Evolutionary conservation across 2,888 invertebrate species (phyloP).

Genomic region (Orchesella flavescens): DNA sequence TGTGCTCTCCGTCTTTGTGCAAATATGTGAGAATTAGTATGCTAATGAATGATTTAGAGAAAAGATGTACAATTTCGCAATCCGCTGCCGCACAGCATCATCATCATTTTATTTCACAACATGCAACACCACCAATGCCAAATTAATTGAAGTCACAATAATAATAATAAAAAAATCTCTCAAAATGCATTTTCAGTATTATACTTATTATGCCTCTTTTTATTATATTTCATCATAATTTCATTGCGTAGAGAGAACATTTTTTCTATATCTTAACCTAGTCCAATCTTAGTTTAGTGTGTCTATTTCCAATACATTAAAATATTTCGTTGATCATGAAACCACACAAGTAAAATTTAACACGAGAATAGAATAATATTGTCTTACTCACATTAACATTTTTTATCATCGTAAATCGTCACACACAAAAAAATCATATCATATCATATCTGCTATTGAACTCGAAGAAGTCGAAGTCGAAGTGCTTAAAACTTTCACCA

Average conservation of each 20-base stretch:
- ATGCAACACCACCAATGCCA: too few species aligned
- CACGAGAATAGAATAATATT: too few species aligned
- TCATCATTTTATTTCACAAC: constrained; percentile 47
- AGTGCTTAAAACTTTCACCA: too few species aligned
- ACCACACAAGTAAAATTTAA: too few species aligned
- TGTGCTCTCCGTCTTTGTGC: constrained; percentile 27
- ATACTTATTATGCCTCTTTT: constrained; percentile 49
- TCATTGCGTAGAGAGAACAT: constrained; percentile 52
- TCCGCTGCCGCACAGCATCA: background rate
- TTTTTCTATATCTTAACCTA: constrained; percentile 14
- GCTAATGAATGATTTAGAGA: constrained; percentile 44
- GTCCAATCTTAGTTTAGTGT: constrained; percentile 18
- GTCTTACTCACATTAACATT: too few species aligned
- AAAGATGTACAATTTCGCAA: constrained; percentile 26
- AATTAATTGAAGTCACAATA: constrained; percentile 19
- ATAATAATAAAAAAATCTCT: constrained; percentile 23
- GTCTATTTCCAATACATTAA: constrained; percentile 2
- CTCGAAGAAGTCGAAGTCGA: too few species aligned
- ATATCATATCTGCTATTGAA: constrained; percentile 23
- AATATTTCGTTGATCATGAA: constrained; percentile 18
- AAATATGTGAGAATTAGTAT: constrained; percentile 54
- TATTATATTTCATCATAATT: constrained; percentile 50
- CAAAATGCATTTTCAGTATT: constrained; percentile 44
- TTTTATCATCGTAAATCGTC: background rate
- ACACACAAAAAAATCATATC: background rate